phyloP scores from a whole-genome alignment of 2,888 invertebrate species.

The Caenorhabditis panamensis region DNA sequence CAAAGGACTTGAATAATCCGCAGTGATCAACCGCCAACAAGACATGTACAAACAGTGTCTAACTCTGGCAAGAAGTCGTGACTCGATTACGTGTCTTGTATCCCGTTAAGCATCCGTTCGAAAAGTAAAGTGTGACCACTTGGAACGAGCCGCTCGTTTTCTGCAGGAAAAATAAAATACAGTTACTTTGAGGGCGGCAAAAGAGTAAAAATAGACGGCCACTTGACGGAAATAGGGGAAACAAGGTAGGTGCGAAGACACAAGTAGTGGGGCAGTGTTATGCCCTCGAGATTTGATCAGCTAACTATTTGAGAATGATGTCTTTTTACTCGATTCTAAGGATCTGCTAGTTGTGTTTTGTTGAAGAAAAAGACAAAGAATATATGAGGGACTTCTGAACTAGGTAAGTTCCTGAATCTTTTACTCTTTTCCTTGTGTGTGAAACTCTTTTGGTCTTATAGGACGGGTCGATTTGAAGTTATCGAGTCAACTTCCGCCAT shows the following conservation, averaged over 20 bases:
- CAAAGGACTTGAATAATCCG: constrained; percentile 49
- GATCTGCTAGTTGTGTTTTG: constrained; percentile 6
- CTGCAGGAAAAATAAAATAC: constrained; percentile 3
- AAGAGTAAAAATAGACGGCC: constrained; percentile 35
- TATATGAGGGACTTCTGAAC: too few relatives aligned
- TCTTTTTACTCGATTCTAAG: background rate
- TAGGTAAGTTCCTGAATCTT: too few relatives aligned
- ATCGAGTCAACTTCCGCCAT: too few relatives aligned
- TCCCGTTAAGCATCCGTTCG: background rate
- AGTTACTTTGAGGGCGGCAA: constrained; percentile 6
- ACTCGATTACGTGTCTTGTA: constrained; percentile 3
- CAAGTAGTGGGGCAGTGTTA: constrained; percentile 41
- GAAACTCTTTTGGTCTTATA: too few relatives aligned
- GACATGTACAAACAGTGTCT: constrained; percentile 24
- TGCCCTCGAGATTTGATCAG: constrained; percentile 43
- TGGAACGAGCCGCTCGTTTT: background rate
- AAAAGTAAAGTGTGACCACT: constrained; percentile 27
- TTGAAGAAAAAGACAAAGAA: background rate
- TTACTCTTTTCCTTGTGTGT: too few relatives aligned
- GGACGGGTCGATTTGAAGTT: too few relatives aligned
- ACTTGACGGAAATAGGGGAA: constrained; percentile 50
- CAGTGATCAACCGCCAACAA: constrained; percentile 37
- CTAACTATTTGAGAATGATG: constrained; percentile 30
- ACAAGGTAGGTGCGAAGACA: constrained; percentile 53
- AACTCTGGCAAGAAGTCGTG: background rate